Evolutionary conservation across 1,140 invertebrate species (phyloP), one percentile per base, ranked within the genome.

Genomic region (Neodiprion pinetum): DNA sequence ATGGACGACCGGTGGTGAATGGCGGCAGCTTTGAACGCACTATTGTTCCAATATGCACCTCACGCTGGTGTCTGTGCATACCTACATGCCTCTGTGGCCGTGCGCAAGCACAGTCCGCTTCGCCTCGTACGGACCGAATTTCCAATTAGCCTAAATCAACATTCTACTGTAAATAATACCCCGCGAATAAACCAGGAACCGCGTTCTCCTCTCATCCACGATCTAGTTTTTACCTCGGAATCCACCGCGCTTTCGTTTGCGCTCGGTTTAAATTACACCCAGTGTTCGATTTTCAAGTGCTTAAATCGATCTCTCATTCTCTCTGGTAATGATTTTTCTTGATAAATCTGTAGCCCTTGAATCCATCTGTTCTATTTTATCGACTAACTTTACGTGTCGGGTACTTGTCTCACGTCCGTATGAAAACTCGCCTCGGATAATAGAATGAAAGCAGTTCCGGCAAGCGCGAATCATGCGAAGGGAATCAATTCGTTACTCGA

Each of bases 91-190:
- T 2, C 28, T 40, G 28, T 40, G 1, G 28, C 28, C 28, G 2
- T 40, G 28, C 28, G 9, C 11, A 40, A 40, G 28, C 5, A 40
- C 28, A 40, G 28, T 40, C 28, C 1, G 28, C 28, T 40, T 40
- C 28, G 28, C 28, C 28, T 40, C 28, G 2, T 40, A 1, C 5
- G 28, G 28, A 8, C 53, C 11, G n/a, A 61, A 61, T 61, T 61
- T 61, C 53, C 53, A 61, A 61, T 61, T 61, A 61, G 53, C 53
- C 53, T 61, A 61, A 61, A 61, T 9, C 53, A 61, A 61, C 53
- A 61, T 61, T 61, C 53, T 17, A 61, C 53, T 61, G 53, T 61
- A 61, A 61, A 61, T 61, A 61, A 61, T 61, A 61, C 5, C 9
- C 53, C n/a, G 11, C 53, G 53, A 17, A 61, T 61, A 17, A 61